Evolutionary conservation across 1,140 invertebrate species (phyloP), one percentile per base, ranked within the genome.

Genomic region (Elysia chlorotica): DNA sequence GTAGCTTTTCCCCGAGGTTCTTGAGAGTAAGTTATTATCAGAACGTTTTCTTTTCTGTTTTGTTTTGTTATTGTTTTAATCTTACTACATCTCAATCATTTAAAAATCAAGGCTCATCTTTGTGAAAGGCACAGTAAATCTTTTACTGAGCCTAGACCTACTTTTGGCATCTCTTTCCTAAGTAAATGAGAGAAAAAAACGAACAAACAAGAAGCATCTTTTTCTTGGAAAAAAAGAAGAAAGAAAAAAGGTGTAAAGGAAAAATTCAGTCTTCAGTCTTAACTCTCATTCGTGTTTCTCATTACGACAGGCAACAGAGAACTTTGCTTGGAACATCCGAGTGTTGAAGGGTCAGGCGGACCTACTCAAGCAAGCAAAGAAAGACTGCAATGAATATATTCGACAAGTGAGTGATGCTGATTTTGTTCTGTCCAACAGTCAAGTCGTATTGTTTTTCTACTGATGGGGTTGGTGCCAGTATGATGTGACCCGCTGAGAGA

Each of bases 291-390:
- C n/a, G n/a, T n/a, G n/a, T n/a, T 41, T 63, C 30, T 56, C 6
- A 54, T 71, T 71, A 73, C 78, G 14, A n/a, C 74, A 87, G 86
- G 85, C 86, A 35, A 77, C 81, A 59, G 90, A 91, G 73, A 91
- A 90, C 76, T 91, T 89, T 83, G 89, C 89, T 3, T 91, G 90
- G 90, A 91, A 91, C 80, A 86, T 90, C 28, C 80, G 90, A 25
- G 85, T 91, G 25, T 79, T 91, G 25, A 88, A 89, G 73, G 89
- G 89, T 33, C 90, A 91, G 77, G 83, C 90, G 23, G 89, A 90
- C 74, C 82, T 90, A 25, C 77, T 91, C 54, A 48, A 71, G 14
- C 86, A 87, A 69, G 81, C 80, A 2, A 84, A 82, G 65, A 80
- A 81, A 53, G 83, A 86, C 62, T 85, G 83, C 65, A 65, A 76